Conservation (phyloP, 1,140 invertebrate genomes). For the Plectrocnemia conspersa region DNA sequence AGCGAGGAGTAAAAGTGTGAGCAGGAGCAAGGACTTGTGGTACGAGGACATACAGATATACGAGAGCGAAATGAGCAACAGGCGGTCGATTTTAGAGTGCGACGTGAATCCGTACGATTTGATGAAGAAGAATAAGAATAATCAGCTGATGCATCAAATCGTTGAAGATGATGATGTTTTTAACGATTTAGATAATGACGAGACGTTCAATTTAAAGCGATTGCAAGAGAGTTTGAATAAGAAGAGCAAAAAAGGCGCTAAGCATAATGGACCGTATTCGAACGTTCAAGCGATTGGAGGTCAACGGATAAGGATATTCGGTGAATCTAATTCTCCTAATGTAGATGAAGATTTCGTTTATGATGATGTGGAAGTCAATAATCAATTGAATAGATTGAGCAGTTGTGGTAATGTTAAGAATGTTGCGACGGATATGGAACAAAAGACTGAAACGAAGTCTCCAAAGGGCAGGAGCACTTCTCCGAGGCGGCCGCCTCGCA, state of each 20-base stretch:
- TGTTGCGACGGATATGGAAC: background rate
- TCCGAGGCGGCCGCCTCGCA: conserved; percentile 43
- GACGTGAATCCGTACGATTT: conserved; percentile 82
- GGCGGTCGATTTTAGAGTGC: conserved; percentile 74
- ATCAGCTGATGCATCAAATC: conserved; percentile 16
- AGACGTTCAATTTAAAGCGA: conserved; percentile 34
- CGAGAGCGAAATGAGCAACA: conserved; percentile 52
- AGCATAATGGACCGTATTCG: conserved; percentile 41
- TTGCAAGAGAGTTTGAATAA: conserved; percentile 26
- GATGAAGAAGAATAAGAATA: conserved; percentile 51
- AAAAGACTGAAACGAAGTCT: conserved; percentile 1
- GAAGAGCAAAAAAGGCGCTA: conserved; percentile 30
- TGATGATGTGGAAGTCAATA: conserved; percentile 43
- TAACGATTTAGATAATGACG: conserved; percentile 33
- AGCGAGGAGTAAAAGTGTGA: conserved; percentile 51
- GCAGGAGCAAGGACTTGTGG: conserved; percentile 46
- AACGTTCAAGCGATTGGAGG: conserved; percentile 56
- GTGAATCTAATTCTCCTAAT: conserved; percentile 41
- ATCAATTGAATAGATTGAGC: conserved; percentile 17
- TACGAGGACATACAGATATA: conserved; percentile 49
- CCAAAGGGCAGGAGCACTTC: conserved; percentile 20
- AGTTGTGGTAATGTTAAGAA: background rate
- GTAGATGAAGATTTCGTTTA: conserved; percentile 43
- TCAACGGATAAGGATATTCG: conserved; percentile 53
- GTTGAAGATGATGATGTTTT: conserved; percentile 30